Evolutionary conservation across 2,888 invertebrate genomes (phyloP), one percentile per base, ranked within the genome.

Genomic region (Phortica magna): DNA sequence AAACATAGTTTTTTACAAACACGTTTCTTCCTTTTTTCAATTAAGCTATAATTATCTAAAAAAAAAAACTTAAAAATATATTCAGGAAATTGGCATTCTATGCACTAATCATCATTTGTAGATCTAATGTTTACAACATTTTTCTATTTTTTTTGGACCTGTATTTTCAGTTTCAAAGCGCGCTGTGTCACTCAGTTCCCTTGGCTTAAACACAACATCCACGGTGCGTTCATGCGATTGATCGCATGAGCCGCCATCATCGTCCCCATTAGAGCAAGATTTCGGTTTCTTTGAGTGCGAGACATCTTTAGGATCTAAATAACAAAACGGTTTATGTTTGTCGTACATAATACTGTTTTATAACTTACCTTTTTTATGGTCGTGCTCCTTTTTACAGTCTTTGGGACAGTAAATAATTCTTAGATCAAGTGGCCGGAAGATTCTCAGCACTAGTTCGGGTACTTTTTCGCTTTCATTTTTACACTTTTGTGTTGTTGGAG

Each of bases 391-490:
- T 14, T 81, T 79, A 75, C 91, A 91, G 31, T 78, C 68, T 12
- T 78, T 77, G 6, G 89, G 88, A 76, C 91, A 91, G 76, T 88
- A 88, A 73, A 87, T 79, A 39, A 91, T 84, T 59, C 83, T 88
- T 22, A 91, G 78, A 78, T 91, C 90, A 71, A 91, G 82, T 57
- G 89, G 89, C 72, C 85, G 83, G 73, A 85, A 83, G 6, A 89
- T 87, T 77, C 83, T 84, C 42, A 91, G 80, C 43, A 88, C 87
- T 6, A 91, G 81, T 74, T 88, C 81, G 9, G 91, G 91, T 75
- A 90, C 80, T 65, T 83, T 78, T 17, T 78, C 80, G 67, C 82
- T 78, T 17, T 78, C 81, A 41, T 81, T 79, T 39, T 71, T 3
- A 19, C 78, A 41, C 48, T 78, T 74, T 64, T 19, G 53, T 22